phyloP scores from a whole-genome alignment of 2,113 vertebrate species.

The Thalassarche chlororhynchos region DNA sequence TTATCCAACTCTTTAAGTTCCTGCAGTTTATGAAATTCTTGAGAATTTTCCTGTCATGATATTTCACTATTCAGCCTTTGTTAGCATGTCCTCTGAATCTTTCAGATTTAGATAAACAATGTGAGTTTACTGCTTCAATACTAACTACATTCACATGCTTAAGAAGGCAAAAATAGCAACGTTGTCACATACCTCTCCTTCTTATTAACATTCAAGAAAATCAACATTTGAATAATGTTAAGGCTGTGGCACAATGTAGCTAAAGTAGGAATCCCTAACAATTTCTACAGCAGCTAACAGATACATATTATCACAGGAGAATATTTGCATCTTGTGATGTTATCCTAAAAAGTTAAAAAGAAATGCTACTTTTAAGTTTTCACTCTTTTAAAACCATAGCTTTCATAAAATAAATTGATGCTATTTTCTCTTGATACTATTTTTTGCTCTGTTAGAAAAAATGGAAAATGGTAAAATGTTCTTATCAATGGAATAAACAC shows the following conservation, averaged over 20 bases:
- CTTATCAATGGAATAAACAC: neutral
- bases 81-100: neutral
- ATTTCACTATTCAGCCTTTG: neutral
- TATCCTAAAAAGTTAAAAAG: neutral
- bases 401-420: neutral
- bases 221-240: neutral
- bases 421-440: neutral
- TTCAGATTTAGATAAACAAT: neutral
- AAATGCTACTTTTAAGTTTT: neutral
- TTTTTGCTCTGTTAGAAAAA: neutral
- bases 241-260: neutral
- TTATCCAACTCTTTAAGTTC: conserved; percentile 8
- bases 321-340: neutral
- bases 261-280: neutral
- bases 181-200: neutral
- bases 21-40: neutral
- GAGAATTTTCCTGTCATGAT: neutral
- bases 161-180: neutral
- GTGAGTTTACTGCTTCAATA: neutral
- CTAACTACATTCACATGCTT: neutral
- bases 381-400: neutral
- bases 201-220: neutral
- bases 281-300: neutral
- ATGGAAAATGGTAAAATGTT: neutral
- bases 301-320: neutral